Base-by-base conservation (phyloP, 2,888 invertebrate genomes). In the Calephelis perditalis region DNA sequence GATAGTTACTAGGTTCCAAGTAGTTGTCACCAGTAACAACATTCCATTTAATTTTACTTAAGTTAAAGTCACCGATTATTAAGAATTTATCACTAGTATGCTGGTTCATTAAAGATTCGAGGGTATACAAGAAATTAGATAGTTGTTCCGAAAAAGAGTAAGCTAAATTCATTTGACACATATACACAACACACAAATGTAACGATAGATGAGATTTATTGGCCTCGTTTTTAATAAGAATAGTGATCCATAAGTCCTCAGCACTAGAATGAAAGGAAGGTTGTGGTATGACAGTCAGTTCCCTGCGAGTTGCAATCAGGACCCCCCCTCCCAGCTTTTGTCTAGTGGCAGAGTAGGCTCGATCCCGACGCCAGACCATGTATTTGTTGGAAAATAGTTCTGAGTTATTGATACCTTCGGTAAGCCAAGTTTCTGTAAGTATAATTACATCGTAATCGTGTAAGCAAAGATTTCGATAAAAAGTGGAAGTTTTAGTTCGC, bases 341-440 rank as follows among this genome's bases (percentile, higher is more conserved):
- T 43, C 12, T 56, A 5, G 44, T 56, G 9, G 43, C 10, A 43
- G 15, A 7, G 12, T 40, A 40, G 11, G 46, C 46, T 2, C 57
- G 35, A n/a, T 57, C 57, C 9, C 36, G 35, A n/a, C 57, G 45
- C 35, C 45, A 57, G 8, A 57, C 35, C 35, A 37, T 45, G 8
- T 57, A 57, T 4, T 12, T 46, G 3, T 57, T 46, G 36, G 7
- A 11, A 57, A 57, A 57, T 0, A 57, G 26, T 9, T 57, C 57
- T 8, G 2, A 44, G 7, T 46, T 46, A 11, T 45, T 6, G 5
- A 57, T 57, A n/a, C 45, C 57, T 2, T 57, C 57, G 4, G 45
- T 57, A 7, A 57, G 36, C 57, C 57, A 57, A 0, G 46, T 57
- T 35, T 46, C 57, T 1, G 46, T 57, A 5, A 57, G 36, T 36